Evolutionary conservation across 2,888 invertebrate genomes (phyloP).

Genomic region (Norana najaformis): DNA sequence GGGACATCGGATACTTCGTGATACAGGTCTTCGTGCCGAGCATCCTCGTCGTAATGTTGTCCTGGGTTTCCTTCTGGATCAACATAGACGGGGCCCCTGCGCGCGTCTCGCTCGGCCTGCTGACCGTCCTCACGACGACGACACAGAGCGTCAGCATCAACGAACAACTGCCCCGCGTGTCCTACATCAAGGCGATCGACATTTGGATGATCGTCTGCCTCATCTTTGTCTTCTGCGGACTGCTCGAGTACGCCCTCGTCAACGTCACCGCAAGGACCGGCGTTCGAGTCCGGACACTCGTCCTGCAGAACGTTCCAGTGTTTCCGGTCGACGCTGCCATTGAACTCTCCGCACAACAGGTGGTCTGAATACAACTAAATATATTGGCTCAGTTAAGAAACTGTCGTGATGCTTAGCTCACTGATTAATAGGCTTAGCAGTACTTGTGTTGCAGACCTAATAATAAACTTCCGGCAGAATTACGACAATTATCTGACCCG

Average conservation of each 20-base stretch:
- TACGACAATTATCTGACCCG: too few species aligned
- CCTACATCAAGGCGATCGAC: constrained; percentile 86
- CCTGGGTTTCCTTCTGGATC: constrained; percentile 41
- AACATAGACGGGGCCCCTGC: constrained; percentile 80
- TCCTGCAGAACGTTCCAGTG: constrained; percentile 27
- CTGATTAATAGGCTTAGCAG: not conserved
- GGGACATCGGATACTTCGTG: constrained; percentile 46
- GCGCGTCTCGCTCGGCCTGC: constrained; percentile 81
- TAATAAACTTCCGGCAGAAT: too few species aligned
- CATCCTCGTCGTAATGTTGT: constrained; percentile 66
- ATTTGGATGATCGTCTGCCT: constrained; percentile 43
- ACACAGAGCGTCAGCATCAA: constrained; percentile 90
- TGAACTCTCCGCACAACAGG: constrained; percentile 8
- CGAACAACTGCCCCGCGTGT: constrained; percentile 84
- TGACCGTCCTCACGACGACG: constrained; percentile 74
- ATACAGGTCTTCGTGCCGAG: constrained; percentile 46
- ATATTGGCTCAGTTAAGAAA: not conserved
- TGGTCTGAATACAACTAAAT: not conserved
- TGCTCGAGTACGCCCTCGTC: constrained; percentile 49
- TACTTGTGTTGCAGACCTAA: not conserved
- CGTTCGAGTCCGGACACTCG: constrained; percentile 35
- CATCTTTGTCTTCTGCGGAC: constrained; percentile 49
- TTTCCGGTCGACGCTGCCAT: constrained; percentile 17
- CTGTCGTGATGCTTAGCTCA: too few species aligned
- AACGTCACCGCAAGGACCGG: constrained; percentile 47